Base-by-base conservation (phyloP, 1,140 invertebrate genomes). In the Cephus cinctus region DNA sequence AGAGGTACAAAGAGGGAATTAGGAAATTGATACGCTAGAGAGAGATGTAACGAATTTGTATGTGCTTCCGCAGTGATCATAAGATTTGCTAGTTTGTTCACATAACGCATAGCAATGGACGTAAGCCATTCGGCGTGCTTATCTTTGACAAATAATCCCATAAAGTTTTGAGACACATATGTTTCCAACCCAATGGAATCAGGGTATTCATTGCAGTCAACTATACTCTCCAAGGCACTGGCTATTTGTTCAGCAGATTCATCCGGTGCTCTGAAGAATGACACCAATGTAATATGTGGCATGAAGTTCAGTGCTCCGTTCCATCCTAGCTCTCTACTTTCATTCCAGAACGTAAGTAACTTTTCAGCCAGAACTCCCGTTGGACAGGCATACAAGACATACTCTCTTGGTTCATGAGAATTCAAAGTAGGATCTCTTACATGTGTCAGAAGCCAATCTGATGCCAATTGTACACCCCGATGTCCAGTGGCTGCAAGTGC, bases 241-340 rank as follows among this genome's bases (percentile, higher is more conserved):
- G 80, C 82, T 35, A 90, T 65, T 60, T 86, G 80, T 42, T 83
- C 69, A 0, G 86, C 83, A 50, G 78, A 82, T 57, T 88, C 83
- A 72, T 91, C 87, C 1, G 86, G 82, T 23, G 86, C 87, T 79
- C 90, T 90, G 64, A 94, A 94, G 71, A 90, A 92, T 6, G 90
- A 87, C 30, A 91, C 88, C 23, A 96, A 77, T 8, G 92, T 95
- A 53, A 96, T 88, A 66, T 96, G 92, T 2, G 92, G 92, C 27
- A 90, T 84, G 69, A 85, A 92, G 69, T 92, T 90, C 61, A 93
- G 91, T 5, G 90, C 90, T 16, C 90, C 89, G 75, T 95, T 94
- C 87, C 90, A 91, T 21, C 86, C 87, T 3, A 84, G 70, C 42
- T 79, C 71, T 56, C 84, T 82, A n/a, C 89, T 89, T 58, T 88